Base-by-base conservation (phyloP, 1,140 invertebrate species). In the Phortica variegata region DNA sequence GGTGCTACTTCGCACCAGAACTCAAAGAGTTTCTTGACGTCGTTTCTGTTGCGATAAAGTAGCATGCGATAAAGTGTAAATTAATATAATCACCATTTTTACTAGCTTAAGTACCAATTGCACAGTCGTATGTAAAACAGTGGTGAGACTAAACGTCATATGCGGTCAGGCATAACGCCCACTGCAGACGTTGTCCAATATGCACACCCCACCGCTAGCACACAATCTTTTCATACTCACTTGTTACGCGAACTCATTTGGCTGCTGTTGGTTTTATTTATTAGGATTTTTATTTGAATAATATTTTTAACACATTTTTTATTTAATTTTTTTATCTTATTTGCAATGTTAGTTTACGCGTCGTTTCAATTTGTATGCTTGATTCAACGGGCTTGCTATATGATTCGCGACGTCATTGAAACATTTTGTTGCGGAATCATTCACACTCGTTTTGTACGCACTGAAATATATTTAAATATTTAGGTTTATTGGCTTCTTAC, bases 1-100 rank as follows among this genome's bases (percentile, higher is more conserved):
- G 81, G 80, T 21, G 83, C 84, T 33, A 91, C 80, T 79, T 91
- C 88, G 58, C 87, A 87, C 75, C 90, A 91, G 77, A 88, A 89
- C 77, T 91, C 88, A 77, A 90, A 90, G 52, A 91, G 79, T 76
- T 87, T 86, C 56, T 84, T 84, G n/a, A 89, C 87, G 80, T 90
- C 86, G 65, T 85, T 84, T 76, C 89, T 91, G 73, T 38, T n/a
- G n/a, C 17, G 41, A 60, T 36, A 36, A 52, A 21, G 44, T 12
- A 29, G 12, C 26, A 46, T 19, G n/a, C 23, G 23, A 26, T 26
- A 26, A 26, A 26, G 10, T 6, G 10, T 26, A 26, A 52, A 51
- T 17, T 21, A 45, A 36, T 50, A 44, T 8, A 44, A 44, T 43
- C 34, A 49, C 39, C 29, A 37, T 18, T 43, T n/a, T n/a, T n/a